Conservation (phyloP, 2,888 invertebrate genomes). For the Drosophila gaucha region DNA sequence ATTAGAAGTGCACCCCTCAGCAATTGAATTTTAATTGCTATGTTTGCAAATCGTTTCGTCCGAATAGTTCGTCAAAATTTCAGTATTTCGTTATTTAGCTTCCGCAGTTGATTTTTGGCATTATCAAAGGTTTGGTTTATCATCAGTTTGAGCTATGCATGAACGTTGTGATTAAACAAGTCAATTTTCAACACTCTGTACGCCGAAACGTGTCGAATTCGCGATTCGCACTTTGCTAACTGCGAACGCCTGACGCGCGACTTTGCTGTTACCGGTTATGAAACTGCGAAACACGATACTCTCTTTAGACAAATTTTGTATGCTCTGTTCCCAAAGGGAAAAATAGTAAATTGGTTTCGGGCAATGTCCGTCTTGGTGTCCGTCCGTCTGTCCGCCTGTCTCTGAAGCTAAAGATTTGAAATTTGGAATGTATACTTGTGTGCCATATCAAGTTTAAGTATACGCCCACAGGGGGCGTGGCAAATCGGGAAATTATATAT, state of each 20-base stretch:
- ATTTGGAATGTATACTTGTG: too few species aligned
- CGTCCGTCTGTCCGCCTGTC: too few species aligned
- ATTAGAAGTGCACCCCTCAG: conserved; percentile 13
- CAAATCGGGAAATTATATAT: too few species aligned
- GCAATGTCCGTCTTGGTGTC: too few species aligned
- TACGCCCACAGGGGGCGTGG: too few species aligned
- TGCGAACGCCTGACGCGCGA: not conserved
- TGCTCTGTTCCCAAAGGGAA: too few species aligned
- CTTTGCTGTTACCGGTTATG: conserved; percentile 10
- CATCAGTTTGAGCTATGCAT: conserved; percentile 19
- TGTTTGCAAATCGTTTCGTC: conserved; percentile 23
- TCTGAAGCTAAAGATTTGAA: too few species aligned
- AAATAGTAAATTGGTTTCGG: too few species aligned
- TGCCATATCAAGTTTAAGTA: too few species aligned
- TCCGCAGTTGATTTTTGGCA: conserved; percentile 28
- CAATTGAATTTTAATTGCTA: conserved; percentile 34
- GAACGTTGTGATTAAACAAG: conserved; percentile 13
- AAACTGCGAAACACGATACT: conserved; percentile 4
- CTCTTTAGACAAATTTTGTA: too few species aligned
- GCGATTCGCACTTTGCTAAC: not conserved
- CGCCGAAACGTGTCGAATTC: conserved; percentile 36
- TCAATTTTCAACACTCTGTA: conserved; percentile 5
- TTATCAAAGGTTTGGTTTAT: conserved; percentile 19
- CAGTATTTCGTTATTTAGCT: conserved; percentile 5
- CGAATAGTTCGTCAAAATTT: conserved; percentile 15